Conservation (phyloP, 2,113 vertebrate genomes). For the Anguilla rostrata region DNA sequence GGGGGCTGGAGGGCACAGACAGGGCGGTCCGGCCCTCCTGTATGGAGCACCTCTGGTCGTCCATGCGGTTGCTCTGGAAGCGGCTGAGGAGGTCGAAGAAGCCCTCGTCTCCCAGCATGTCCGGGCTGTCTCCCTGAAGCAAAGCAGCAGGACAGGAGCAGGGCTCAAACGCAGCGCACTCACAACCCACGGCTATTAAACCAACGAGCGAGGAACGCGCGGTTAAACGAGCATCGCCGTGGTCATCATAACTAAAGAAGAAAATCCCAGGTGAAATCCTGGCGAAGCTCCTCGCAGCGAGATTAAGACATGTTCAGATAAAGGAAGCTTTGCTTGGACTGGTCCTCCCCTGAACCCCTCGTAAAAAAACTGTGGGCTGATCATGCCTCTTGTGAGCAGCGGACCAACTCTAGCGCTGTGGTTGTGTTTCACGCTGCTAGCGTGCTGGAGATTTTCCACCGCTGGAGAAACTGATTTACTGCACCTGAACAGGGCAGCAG, state of each 20-base stretch:
- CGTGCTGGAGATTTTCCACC: neutral
- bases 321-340: no score
- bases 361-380: no score
- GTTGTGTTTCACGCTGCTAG: no score
- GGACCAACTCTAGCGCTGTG: neutral
- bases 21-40: conserved; percentile 66
- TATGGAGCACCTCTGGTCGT: conserved; percentile 89
- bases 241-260: neutral
- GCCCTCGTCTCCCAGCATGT: conserved; percentile 82
- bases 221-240: neutral
- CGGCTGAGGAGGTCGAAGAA: conserved; percentile 93
- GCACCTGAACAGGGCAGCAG: no score
- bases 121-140: conserved; percentile 64
- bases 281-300: no score
- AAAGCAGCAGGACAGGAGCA: neutral
- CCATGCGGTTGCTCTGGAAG: conserved; percentile 94
- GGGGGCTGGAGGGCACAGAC: conserved; percentile 52
- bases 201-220: neutral
- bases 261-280: neutral
- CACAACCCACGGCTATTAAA: neutral
- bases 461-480: neutral
- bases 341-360: no score
- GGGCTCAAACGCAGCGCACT: neutral
- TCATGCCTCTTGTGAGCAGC: neutral
- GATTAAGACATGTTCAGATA: no score